Evolutionary conservation across 2,113 vertebrate species (phyloP).

Genomic region (Craseonycteris thonglongyai): DNA sequence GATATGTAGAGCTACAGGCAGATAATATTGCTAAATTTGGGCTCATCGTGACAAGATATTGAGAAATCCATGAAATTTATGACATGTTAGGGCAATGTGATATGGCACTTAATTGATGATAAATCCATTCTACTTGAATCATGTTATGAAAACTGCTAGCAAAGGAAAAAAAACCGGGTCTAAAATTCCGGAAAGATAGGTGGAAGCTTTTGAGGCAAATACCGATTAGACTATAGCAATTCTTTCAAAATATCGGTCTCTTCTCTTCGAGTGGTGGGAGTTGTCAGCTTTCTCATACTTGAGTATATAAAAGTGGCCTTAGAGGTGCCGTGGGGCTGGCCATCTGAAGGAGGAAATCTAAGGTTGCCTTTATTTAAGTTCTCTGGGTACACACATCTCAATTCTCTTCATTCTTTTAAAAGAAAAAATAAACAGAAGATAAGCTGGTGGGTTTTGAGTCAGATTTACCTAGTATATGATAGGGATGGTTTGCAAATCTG

Average conservation of each 20-base stretch:
- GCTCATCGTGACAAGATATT: conserved; percentile 60
- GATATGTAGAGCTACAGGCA: conserved; percentile 47
- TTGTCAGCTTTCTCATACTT: neutral
- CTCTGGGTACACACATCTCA: neutral
- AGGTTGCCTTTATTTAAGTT: neutral
- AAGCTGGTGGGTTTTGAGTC: neutral
- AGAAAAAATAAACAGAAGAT: neutral
- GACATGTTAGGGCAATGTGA: conserved; percentile 11
- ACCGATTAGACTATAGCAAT: neutral
- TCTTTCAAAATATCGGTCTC: neutral
- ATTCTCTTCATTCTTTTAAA: neutral
- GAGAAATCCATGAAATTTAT: conserved; percentile 65
- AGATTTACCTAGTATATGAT: neutral
- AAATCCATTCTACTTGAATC: conserved; percentile 40
- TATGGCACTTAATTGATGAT: conserved; percentile 57
- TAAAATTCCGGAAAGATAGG: neutral
- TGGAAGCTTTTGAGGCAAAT: neutral
- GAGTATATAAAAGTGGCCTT: neutral
- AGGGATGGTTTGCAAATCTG: neutral
- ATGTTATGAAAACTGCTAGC: conserved; percentile 38
- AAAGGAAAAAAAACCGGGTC: conserved; percentile 29
- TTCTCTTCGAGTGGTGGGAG: neutral
- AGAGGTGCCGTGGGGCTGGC: neutral
- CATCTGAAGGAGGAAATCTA: neutral
- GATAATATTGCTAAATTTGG: conserved; percentile 70